Evolutionary conservation across 1,140 invertebrate species (phyloP), one percentile per base, ranked within the genome.

Genomic region (Dryas iulia): DNA sequence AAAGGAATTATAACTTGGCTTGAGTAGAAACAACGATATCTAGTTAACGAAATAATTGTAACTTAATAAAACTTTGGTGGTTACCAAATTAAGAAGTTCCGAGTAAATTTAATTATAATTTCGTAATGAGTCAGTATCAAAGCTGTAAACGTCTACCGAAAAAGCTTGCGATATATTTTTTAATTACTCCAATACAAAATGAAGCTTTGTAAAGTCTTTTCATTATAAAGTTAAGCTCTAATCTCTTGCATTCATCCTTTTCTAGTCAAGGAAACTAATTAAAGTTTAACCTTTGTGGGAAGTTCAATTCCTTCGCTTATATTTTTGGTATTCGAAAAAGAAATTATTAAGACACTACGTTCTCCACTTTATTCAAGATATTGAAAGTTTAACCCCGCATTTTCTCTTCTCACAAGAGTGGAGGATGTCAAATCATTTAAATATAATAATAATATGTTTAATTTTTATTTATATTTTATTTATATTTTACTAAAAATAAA

Each of bases 241-340:
- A 47, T 47, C 39, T 47, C 39, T 47, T 21, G 18, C 18, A 47
- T 18, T 47, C 39, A 47, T 47, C 39, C 39, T 47, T 47, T 47
- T 47, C 39, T 47, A 47, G 39, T 47, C 39, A 47, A 47, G 14
- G 18, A 47, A 47, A 47, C 39, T 47, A 47, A 47, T 47, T 47
- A 47, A 47, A 47, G 39, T 47, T 47, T 18, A 21, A 47, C 39
- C 39, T 47, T 47, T 47, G 39, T 47, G 39, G 39, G 39, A 18
- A 18, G 18, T 47, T 47, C 39, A 8, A 47, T 47, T 47, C 8
- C 7, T 47, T 47, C 14, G 21, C 21, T n/a, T 18, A 8, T 18
- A 47, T 47, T 8, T 21, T 21, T 8, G 8, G 39, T 47, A 47
- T 8, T 0, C 18, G 7, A 39, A 47, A 47, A 47, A 5, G 14